Base-by-base conservation (phyloP, 53 echinoderm and acorn worm genomes). In the Stichopus horrens region DNA sequence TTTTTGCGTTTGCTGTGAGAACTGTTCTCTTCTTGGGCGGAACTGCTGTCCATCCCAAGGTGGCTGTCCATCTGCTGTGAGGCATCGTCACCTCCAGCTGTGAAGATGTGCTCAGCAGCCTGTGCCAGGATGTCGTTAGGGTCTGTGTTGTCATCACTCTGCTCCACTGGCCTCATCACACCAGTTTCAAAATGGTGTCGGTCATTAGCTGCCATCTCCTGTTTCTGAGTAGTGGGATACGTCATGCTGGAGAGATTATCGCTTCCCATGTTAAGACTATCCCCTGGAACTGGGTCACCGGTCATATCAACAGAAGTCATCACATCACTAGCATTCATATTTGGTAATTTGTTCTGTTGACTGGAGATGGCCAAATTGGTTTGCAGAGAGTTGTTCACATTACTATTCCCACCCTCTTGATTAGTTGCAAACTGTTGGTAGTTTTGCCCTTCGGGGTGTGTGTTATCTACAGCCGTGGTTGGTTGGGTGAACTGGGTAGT, bases 21-120 rank as follows among this genome's bases (percentile, higher is more conserved):
- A 18, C 90, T 81, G 57, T 91, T 86, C 83, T 93, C 90, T 54
- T 88, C 93, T 10, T 93, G 91, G 7, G 86, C 66, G 58, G 73
- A 67, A 67, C 73, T 68, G 57, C 74, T 73, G 58, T 83, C 73
- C 18, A 60, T 88, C 11, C 74, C 57, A 22, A 57, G 21, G 65
- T 22, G 21, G 66, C 55, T 23, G 2, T 79, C 55, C 21, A 57
- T 53, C 20, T 67, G 68, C 11, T 79, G 80, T 52, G 53, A 51
- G 21, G 54, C 21, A 5, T 54, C 73, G 7, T 13, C 21, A 79
- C 37, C 79, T 5, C 54, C 16, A 21, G 89, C 86, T 7, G 93
- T 89, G 83, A 97, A 97, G 78, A 97, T 97, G 74, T 94, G 94
- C 79, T 95, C 98, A 13, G 98, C 95, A n/a, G 98, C 98, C 86